Evolutionary conservation across 2,113 vertebrate species (phyloP).

Genomic region (Macrotus californicus): DNA sequence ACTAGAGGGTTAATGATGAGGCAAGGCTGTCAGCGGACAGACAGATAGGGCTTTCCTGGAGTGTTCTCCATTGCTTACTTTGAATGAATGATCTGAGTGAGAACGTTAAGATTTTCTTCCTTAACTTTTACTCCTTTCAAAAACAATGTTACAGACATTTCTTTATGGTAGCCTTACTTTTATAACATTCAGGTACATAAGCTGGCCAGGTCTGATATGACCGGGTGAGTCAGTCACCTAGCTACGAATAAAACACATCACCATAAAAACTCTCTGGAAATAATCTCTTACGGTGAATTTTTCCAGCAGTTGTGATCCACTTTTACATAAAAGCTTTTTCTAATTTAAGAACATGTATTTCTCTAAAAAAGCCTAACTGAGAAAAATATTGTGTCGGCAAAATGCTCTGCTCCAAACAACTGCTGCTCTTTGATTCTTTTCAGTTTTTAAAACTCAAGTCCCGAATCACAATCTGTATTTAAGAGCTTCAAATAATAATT

Average conservation of each 20-base stretch:
- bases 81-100: constrained; percentile 41
- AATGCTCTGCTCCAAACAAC: constrained; percentile 63
- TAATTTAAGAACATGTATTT: constrained; percentile 60
- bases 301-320: constrained; percentile 50
- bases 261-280: neutral
- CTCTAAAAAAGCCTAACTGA: constrained; percentile 71
- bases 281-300: constrained; percentile 53
- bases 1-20: constrained; percentile 34
- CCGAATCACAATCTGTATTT: constrained; percentile 65
- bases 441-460: constrained; percentile 63
- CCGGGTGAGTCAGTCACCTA: neutral
- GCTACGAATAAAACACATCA: neutral
- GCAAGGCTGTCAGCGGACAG: neutral
- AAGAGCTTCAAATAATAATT: constrained; percentile 76
- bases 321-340: constrained; percentile 69
- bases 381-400: constrained; percentile 73
- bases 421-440: constrained; percentile 64
- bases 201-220: neutral
- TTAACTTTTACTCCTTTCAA: neutral
- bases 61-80: neutral
- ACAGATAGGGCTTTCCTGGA: neutral
- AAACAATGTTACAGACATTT: neutral
- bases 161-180: constrained; percentile 7
- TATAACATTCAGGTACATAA: neutral
- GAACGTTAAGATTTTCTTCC: neutral